These are phyloP conservation scores for Desmodus rotundus DNA, from an alignment of 2,113 vertebrate genomes.

Conservation along the genomic window DNA sequence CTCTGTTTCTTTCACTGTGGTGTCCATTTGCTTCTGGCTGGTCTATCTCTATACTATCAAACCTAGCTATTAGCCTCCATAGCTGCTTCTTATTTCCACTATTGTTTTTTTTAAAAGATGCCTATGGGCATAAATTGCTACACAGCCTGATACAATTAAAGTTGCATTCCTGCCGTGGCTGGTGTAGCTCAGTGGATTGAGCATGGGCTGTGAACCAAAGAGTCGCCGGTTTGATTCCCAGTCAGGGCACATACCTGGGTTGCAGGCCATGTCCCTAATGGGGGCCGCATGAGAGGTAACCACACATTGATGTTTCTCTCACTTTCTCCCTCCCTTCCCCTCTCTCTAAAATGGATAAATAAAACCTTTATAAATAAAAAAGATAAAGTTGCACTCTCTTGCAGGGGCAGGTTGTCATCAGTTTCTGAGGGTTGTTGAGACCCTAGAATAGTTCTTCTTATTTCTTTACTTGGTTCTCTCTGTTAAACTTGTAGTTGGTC, in stretches of 20 bases:
- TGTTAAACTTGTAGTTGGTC: background rate
- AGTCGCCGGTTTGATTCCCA: too few species aligned
- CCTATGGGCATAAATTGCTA: conserved; percentile 30
- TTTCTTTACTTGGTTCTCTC: background rate
- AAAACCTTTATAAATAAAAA: too few species aligned
- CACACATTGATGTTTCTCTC: too few species aligned
- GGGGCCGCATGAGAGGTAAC: too few species aligned
- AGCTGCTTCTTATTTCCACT: conserved; percentile 46
- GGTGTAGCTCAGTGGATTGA: too few species aligned
- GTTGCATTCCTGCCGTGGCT: background rate
- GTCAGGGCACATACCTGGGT: too few species aligned
- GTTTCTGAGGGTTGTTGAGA: background rate
- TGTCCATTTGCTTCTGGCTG: background rate
- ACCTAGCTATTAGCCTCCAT: conserved; percentile 41
- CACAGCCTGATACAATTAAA: conserved; percentile 17
- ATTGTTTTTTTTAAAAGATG: conserved; percentile 45
- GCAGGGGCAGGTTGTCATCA: background rate
- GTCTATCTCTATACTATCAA: conserved; percentile 34
- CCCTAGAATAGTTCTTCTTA: background rate
- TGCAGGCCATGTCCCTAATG: too few species aligned
- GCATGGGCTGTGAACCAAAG: too few species aligned
- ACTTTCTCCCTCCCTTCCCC: too few species aligned
- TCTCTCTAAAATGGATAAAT: too few species aligned
- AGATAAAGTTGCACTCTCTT: background rate
- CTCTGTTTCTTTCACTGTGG: background rate